These are phyloP conservation scores for Brachirus orientalis DNA, from an alignment of 2,113 vertebrate genomes.

Conservation along the genomic window DNA sequence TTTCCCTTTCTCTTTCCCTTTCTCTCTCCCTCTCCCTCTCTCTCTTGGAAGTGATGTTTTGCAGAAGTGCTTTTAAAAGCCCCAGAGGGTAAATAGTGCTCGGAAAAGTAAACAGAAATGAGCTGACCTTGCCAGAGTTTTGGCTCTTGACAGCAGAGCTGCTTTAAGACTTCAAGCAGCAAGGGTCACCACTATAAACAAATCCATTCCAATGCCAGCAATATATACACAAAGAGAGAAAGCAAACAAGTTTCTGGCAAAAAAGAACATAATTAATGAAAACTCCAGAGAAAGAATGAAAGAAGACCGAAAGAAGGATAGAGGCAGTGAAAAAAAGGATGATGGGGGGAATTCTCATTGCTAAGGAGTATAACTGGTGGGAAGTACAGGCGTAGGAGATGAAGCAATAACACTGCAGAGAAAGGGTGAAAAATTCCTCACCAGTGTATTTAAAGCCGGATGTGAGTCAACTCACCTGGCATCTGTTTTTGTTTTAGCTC, in stretches of 20 bases:
- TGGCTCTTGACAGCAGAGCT: constrained; percentile 91
- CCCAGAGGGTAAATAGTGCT: constrained; percentile 92
- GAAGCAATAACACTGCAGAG: constrained; percentile 59
- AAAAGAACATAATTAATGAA: constrained; percentile 76
- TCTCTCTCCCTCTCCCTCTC: constrained; percentile 58
- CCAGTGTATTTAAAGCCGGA: constrained; percentile 87
- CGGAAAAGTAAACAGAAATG: constrained; percentile 93
- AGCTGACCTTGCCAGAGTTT: constrained; percentile 92
- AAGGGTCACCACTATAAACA: constrained; percentile 92
- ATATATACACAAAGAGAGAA: constrained; percentile 71
- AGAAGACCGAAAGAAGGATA: constrained; percentile 36
- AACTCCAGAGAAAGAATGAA: constrained; percentile 68
- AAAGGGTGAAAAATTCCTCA: constrained; percentile 80
- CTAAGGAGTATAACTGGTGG: constrained; percentile 43
- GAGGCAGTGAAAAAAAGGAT: constrained; percentile 53
- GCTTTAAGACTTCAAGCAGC: constrained; percentile 90
- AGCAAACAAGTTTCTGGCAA: constrained; percentile 77
- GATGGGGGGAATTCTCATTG: constrained; percentile 52
- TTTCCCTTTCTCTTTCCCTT: constrained; percentile 32
- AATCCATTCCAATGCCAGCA: constrained; percentile 79
- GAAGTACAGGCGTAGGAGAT: constrained; percentile 49
- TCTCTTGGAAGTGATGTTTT: constrained; percentile 85
- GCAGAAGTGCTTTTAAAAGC: constrained; percentile 92
- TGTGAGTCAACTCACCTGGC: constrained; percentile 89
- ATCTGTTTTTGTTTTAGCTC: constrained; percentile 90